phyloP scores from a whole-genome alignment of 1,140 invertebrate species.

The Spodoptera frugiperda region DNA sequence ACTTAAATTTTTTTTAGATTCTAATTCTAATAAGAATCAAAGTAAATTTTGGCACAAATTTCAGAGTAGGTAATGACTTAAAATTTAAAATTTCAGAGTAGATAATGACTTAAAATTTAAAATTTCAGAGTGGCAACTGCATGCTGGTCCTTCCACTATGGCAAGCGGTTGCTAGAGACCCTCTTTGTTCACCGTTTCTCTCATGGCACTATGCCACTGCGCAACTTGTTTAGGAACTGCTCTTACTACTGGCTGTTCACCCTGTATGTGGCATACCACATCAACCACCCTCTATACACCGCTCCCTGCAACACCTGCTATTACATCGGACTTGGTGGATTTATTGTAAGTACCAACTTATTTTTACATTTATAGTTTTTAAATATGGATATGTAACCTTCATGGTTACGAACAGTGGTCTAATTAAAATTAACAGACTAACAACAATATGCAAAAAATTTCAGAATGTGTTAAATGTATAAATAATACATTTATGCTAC shows the following conservation, averaged over 20 bases:
- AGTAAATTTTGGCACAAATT: too few relatives aligned
- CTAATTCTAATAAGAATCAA: too few relatives aligned
- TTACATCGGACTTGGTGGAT: conserved; percentile 90
- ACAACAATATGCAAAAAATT: too few relatives aligned
- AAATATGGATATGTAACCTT: not conserved
- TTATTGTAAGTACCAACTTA: conserved; percentile 89
- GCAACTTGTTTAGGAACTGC: conserved; percentile 99
- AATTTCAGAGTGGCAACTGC: conserved; percentile 92
- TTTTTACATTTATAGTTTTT: not conserved
- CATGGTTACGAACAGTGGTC: not conserved
- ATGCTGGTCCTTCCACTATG: conserved; percentile 97
- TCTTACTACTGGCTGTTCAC: conserved; percentile 99
- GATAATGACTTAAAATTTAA: too few relatives aligned
- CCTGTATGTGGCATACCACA: conserved; percentile 97
- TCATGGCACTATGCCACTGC: conserved; percentile 98
- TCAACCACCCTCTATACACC: conserved; percentile 98
- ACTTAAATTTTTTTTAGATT: too few relatives aligned
- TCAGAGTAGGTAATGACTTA: too few relatives aligned
- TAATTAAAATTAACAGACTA: too few relatives aligned
- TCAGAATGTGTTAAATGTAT: too few relatives aligned
- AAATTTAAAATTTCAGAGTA: too few relatives aligned
- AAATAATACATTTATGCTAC: too few relatives aligned
- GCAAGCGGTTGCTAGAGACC: conserved; percentile 97
- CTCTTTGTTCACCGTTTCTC: conserved; percentile 99
- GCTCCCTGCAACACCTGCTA: conserved; percentile 90